phyloP scores from a whole-genome alignment of 2,797 vertebrate genomes.

The Ctenochaetus hawaiiensis region DNA sequence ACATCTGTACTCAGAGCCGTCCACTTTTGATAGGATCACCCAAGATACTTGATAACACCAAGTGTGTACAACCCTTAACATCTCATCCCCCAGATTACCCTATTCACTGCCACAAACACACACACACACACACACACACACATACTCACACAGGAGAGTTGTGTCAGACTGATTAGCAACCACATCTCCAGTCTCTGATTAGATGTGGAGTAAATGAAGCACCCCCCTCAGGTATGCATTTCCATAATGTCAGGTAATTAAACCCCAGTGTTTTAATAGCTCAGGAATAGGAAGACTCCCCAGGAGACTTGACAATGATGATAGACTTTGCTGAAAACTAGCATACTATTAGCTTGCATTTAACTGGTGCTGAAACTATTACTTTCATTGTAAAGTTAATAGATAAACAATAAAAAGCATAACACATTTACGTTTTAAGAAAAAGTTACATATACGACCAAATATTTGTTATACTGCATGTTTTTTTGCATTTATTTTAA shows the following conservation, averaged over 20 bases:
- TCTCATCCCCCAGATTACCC: slow-evolving; percentile 50
- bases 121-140: slow-evolving; percentile 22
- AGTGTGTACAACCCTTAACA: slow-evolving; percentile 4
- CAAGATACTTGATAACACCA: too few relatives aligned
- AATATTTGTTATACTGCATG: neutral
- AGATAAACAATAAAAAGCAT: slow-evolving; percentile 21
- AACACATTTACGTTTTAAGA: neutral
- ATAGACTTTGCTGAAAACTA: slow-evolving; percentile 68
- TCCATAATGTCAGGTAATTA: slow-evolving; percentile 87
- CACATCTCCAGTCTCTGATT: slow-evolving; percentile 81
- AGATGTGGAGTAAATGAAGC: slow-evolving; percentile 83
- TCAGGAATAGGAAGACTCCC: slow-evolving; percentile 77
- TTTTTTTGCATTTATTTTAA: neutral
- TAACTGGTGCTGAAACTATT: slow-evolving; percentile 37
- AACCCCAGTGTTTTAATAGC: slow-evolving; percentile 82
- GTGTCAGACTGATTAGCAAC: slow-evolving; percentile 83
- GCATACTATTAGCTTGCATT: slow-evolving; percentile 53
- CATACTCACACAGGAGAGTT: slow-evolving; percentile 47
- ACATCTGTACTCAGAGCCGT: too few relatives aligned
- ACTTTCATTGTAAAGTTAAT: slow-evolving; percentile 27
- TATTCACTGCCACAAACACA: slow-evolving; percentile 28
- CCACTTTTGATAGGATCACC: too few relatives aligned
- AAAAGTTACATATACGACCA: neutral
- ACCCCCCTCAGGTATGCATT: slow-evolving; percentile 82
- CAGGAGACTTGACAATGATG: slow-evolving; percentile 72